phyloP scores from a whole-genome alignment of 2,113 vertebrate genomes.

The Oreocharis arfaki region DNA sequence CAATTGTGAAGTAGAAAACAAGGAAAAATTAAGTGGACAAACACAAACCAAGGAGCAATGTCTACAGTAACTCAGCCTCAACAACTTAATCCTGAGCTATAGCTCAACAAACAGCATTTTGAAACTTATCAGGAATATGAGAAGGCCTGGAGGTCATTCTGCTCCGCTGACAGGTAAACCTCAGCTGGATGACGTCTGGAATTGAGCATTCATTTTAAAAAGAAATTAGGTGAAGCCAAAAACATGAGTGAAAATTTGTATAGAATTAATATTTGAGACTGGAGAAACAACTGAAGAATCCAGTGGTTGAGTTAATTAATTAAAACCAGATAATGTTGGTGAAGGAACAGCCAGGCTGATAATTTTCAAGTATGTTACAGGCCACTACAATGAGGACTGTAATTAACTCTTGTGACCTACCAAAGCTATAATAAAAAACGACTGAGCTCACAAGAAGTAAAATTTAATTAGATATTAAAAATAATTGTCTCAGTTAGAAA shows the following conservation, averaged over 20 bases:
- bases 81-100: background rate
- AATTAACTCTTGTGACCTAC: slow-evolving; percentile 61
- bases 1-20: background rate
- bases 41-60: background rate
- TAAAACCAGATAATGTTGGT: slow-evolving; percentile 7
- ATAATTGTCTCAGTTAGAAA: slow-evolving; percentile 44
- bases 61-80: background rate
- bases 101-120: background rate
- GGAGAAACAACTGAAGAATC: background rate
- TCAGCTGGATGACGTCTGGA: background rate
- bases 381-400: slow-evolving; percentile 40
- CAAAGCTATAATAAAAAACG: slow-evolving; percentile 15
- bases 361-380: slow-evolving; percentile 28
- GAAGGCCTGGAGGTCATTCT: background rate
- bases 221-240: background rate
- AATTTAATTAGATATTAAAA: slow-evolving; percentile 62
- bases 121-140: background rate
- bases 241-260: background rate
- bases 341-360: slow-evolving; percentile 3
- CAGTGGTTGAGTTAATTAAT: slow-evolving; percentile 34
- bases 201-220: background rate
- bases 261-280: background rate
- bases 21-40: background rate
- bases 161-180: background rate
- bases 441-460: slow-evolving; percentile 15